These are phyloP conservation scores for Leptobrachium leishanense DNA, from an alignment of 2,113 vertebrate species.

Conservation along the genomic window DNA sequence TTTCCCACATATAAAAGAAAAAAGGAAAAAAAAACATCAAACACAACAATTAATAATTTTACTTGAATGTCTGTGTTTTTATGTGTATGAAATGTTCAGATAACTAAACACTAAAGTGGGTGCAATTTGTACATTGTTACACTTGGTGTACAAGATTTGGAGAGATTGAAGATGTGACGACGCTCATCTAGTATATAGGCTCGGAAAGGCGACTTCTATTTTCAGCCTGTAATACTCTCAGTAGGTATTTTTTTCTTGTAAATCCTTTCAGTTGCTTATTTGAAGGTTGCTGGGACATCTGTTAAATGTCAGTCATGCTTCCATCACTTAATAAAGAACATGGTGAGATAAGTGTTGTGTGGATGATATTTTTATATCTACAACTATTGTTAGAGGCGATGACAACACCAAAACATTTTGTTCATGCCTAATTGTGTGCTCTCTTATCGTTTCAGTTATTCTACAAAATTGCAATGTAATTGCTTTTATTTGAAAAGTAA, in stretches of 20 bases:
- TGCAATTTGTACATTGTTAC: too few species aligned
- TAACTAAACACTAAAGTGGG: too few species aligned
- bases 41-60: too few species aligned
- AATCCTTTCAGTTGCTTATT: constrained; percentile 13
- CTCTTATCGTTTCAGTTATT: too few species aligned
- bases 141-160: neutral
- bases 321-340: neutral
- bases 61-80: too few species aligned
- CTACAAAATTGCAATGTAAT: too few species aligned
- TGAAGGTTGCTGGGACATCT: constrained; percentile 3
- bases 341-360: neutral
- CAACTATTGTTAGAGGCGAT: neutral
- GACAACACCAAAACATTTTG: neutral
- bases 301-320: neutral
- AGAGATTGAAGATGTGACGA: neutral
- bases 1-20: too few species aligned
- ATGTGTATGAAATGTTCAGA: too few species aligned
- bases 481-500: too few species aligned
- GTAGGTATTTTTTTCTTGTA: constrained; percentile 1
- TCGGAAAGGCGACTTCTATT: neutral
- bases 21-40: too few species aligned
- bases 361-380: neutral
- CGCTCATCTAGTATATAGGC: neutral
- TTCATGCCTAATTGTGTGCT: too few species aligned
- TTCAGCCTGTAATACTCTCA: neutral